A percentile compares a stretch with the other conserved stretches of the same genome.
phyloP scores from a whole-genome alignment of 2,888 invertebrate genomes.

The Eubasilissa splendida region DNA sequence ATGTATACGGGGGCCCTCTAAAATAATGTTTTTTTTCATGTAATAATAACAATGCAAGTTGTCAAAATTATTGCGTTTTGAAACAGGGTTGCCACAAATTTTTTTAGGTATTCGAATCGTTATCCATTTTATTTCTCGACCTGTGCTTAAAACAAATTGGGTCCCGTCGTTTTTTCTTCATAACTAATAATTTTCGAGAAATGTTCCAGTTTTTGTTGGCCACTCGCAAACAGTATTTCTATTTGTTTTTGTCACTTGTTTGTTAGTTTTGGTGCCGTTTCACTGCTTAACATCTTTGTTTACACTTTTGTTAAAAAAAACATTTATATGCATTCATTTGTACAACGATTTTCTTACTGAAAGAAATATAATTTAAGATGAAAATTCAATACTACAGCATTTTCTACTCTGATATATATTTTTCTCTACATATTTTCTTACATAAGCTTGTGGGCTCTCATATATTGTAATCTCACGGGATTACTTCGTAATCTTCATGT shows the following conservation, averaged over 20 bases:
- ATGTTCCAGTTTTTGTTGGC: conserved; percentile 13
- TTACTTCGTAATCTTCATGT: too few relatives aligned
- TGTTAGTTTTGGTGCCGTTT: too few relatives aligned
- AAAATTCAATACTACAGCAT: not conserved
- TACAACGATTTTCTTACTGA: conserved; percentile 5
- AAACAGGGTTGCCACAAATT: not conserved
- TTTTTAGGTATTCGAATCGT: conserved; percentile 33
- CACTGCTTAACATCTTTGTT: not conserved
- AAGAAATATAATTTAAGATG: not conserved
- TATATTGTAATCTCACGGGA: too few relatives aligned
- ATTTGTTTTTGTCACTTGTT: too few relatives aligned
- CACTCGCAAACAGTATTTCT: not conserved
- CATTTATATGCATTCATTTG: conserved; percentile 6
- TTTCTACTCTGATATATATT: too few relatives aligned
- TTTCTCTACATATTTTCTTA: too few relatives aligned
- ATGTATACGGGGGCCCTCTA: too few relatives aligned
- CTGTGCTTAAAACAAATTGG: conserved; percentile 54
- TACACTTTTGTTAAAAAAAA: conserved; percentile 4
- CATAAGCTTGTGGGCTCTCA: too few relatives aligned
- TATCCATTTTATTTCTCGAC: conserved; percentile 51
- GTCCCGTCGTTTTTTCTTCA: conserved; percentile 57
- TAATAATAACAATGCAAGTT: not conserved
- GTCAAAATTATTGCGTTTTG: not conserved
- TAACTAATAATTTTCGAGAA: conserved; percentile 41
- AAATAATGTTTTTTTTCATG: not conserved